phyloP scores from a whole-genome alignment of 1,140 invertebrate species.

The Odontomachus brunneus region DNA sequence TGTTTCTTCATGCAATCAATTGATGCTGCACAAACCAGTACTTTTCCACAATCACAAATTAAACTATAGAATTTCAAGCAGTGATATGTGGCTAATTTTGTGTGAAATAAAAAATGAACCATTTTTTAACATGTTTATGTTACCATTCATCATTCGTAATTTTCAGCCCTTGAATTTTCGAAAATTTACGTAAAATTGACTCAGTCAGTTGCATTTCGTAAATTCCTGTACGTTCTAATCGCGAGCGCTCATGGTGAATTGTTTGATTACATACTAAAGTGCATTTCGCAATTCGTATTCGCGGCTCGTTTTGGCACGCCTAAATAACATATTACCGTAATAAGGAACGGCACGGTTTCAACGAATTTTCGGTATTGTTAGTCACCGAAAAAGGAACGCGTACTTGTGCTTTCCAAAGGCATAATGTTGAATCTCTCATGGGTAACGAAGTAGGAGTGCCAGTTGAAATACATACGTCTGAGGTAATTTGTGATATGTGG shows the following conservation, averaged over 20 bases:
- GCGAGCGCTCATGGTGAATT: not conserved
- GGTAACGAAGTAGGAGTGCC: slow-evolving; percentile 71
- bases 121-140: not conserved
- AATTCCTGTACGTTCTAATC: not conserved
- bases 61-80: not conserved
- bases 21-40: not conserved
- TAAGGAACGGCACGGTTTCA: slow-evolving; percentile 10
- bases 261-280: slow-evolving; percentile 3
- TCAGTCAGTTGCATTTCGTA: not conserved
- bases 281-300: slow-evolving; percentile 23
- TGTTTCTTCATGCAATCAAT: not conserved
- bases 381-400: slow-evolving; percentile 66
- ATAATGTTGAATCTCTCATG: slow-evolving; percentile 72
- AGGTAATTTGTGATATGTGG: slow-evolving; percentile 56
- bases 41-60: not conserved
- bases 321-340: slow-evolving; percentile 18
- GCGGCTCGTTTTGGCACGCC: slow-evolving; percentile 8
- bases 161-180: not conserved
- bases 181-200: too few relatives aligned
- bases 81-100: not conserved
- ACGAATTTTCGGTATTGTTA: slow-evolving; percentile 42
- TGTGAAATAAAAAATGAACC: not conserved
- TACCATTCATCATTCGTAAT: not conserved
- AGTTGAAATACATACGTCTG: slow-evolving; percentile 39
- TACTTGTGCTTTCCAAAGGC: slow-evolving; percentile 69